Conservation (phyloP, 2,113 vertebrate species). For the Condylura cristata region DNA sequence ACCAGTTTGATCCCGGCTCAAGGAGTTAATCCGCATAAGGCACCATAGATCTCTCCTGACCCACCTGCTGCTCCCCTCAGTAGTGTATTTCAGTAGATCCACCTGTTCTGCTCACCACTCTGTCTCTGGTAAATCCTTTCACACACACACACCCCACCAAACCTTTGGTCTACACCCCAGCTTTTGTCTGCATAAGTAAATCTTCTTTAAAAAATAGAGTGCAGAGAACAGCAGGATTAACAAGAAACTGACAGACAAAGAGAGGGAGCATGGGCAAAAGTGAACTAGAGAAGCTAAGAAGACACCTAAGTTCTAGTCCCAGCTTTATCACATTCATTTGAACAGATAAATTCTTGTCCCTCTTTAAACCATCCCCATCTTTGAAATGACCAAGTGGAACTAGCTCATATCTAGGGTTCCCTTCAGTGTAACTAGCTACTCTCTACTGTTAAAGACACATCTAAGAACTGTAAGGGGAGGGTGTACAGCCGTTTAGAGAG, state of each 20-base stretch:
- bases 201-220: neutral
- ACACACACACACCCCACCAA: too few relatives aligned
- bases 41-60: too few relatives aligned
- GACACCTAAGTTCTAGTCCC: neutral
- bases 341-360: neutral
- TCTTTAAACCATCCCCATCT: neutral
- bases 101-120: too few relatives aligned
- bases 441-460: neutral
- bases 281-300: neutral
- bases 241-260: neutral
- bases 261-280: neutral
- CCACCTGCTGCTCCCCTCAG: too few relatives aligned
- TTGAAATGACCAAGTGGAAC: neutral
- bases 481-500: neutral
- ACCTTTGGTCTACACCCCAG: too few relatives aligned
- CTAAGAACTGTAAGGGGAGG: neutral
- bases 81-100: too few relatives aligned
- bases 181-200: too few relatives aligned
- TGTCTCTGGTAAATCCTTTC: too few relatives aligned
- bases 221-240: neutral
- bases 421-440: constrained; percentile 5
- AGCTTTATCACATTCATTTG: neutral
- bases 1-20: too few relatives aligned
- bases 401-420: neutral
- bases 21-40: too few relatives aligned